Conservation (phyloP, 1,140 invertebrate species). For the Zaprionus africanus region DNA sequence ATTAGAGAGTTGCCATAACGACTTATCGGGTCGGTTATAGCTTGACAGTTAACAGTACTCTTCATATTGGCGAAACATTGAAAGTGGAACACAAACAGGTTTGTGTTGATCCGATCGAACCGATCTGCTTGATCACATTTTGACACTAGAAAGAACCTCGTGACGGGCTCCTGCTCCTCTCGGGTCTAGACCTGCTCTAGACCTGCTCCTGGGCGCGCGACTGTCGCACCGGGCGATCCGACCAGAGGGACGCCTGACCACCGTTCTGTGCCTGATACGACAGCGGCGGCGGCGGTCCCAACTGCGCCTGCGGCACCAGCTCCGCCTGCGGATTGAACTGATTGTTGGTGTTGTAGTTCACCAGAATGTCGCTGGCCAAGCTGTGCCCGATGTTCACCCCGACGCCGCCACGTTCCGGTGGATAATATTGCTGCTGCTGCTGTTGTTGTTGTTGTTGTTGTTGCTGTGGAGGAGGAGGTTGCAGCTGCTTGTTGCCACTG, state of each 20-base stretch:
- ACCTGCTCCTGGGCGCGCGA: constrained; percentile 53
- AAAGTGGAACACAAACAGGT: not conserved
- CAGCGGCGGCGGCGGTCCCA: constrained; percentile 64
- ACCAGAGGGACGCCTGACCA: constrained; percentile 48
- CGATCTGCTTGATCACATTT: constrained; percentile 53
- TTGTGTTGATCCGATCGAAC: constrained; percentile 7
- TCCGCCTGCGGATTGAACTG: constrained; percentile 89
- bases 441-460: constrained; percentile 70
- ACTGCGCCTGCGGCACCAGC: constrained; percentile 82
- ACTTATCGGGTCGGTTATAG: not conserved
- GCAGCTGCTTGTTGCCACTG: constrained; percentile 65
- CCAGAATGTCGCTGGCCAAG: constrained; percentile 63
- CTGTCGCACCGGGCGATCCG: constrained; percentile 53
- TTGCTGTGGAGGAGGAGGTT: constrained; percentile 76
- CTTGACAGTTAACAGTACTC: not conserved
- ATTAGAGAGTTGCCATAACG: no score
- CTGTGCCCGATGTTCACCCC: constrained; percentile 63
- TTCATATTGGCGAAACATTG: constrained; percentile 1
- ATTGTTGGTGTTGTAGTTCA: constrained; percentile 70
- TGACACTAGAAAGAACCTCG: constrained; percentile 47
- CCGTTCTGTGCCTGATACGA: constrained; percentile 77
- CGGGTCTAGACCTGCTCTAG: not conserved
- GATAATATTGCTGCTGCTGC: constrained; percentile 72
- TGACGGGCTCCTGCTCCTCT: not conserved
- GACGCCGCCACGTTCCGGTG: constrained; percentile 34